Conservation (phyloP, 2,797 vertebrate genomes). For the Sebastes iracundus region DNA sequence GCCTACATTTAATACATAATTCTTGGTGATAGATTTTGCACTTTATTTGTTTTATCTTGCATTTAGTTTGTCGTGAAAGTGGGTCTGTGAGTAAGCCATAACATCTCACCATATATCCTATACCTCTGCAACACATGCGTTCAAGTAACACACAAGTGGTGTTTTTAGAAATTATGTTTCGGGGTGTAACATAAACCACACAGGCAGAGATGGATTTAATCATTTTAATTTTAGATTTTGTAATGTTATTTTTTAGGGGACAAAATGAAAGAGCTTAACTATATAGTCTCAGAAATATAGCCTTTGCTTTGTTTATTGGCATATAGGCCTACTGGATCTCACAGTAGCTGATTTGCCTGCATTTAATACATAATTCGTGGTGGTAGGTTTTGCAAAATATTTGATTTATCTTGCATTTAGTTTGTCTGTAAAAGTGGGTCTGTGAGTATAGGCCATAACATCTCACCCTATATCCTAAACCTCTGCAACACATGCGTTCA, state of each 20-base stretch:
- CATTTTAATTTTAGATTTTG: not conserved
- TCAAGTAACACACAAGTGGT: not conserved
- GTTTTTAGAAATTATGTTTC: not conserved
- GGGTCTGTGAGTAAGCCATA: not conserved
- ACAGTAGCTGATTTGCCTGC: not conserved
- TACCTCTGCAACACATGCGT: too few relatives aligned
- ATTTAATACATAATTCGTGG: not conserved
- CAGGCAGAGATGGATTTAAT: not conserved
- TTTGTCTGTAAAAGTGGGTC: not conserved
- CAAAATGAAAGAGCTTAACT: not conserved
- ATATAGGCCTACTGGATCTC: too few relatives aligned
- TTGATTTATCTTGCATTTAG: not conserved
- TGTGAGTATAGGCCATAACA: too few relatives aligned
- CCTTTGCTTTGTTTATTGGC: too few relatives aligned
- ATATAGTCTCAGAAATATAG: too few relatives aligned
- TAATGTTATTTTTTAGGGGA: not conserved
- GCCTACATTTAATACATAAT: not conserved
- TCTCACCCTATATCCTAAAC: not conserved
- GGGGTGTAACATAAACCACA: conserved; percentile 15
- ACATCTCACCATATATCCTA: too few relatives aligned
- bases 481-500: not conserved
- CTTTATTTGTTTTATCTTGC: not conserved
- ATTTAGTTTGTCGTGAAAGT: not conserved
- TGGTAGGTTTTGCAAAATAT: not conserved
- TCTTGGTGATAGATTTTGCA: not conserved